Evolutionary conservation across 1,140 invertebrate species (phyloP), one percentile per base, ranked within the genome.

Genomic region (Papilio glaucus): DNA sequence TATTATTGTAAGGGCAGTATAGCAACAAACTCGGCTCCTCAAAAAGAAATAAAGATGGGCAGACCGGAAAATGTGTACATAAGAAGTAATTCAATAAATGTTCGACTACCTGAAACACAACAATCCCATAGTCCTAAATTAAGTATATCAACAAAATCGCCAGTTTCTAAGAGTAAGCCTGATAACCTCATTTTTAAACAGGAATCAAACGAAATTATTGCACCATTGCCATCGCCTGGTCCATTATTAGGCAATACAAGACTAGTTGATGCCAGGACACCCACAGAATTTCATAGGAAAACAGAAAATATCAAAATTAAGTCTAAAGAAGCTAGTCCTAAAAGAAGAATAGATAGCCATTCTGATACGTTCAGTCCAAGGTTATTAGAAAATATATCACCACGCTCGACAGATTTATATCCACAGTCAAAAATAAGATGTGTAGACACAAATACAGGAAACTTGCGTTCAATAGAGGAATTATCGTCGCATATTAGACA

Each of bases 241-340:
- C 96, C 97, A 0, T 91, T 97, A 72, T 90, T 97, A 15, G 96
- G 97, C 2, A 96, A 96, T 77, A 97, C 97, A 8, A 94, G 96
- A 37, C 88, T 97, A 26, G 95, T 97, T n/a, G 96, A 97, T 80
- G 84, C 89, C 24, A 88, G 91, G 79, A 74, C 80, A 24, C 78
- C 85, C 38, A 74, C 84, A 29, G 90, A 92, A 21, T 85, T 82
- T 49, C 77, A 77, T 67, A 85, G 84, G 74, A 91, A 87, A 83
- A 81, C 77, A 33, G 89, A 92, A 65, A 84, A 73, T 72, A 73
- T 88, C 24, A 93, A 85, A 84, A 71, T 84, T 57, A 91, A 86
- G 78, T 61, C 85, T 18, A 84, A 86, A 77, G 84, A 85, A 72
- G 76, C 79, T 15, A 93, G 90, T 74, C 90, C 91, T 24, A 93